A percentile compares a stretch with the other conserved stretches of the same genome.
phyloP scores from a whole-genome alignment of 2,888 invertebrate species.

The Digitonthophagus gazella region DNA sequence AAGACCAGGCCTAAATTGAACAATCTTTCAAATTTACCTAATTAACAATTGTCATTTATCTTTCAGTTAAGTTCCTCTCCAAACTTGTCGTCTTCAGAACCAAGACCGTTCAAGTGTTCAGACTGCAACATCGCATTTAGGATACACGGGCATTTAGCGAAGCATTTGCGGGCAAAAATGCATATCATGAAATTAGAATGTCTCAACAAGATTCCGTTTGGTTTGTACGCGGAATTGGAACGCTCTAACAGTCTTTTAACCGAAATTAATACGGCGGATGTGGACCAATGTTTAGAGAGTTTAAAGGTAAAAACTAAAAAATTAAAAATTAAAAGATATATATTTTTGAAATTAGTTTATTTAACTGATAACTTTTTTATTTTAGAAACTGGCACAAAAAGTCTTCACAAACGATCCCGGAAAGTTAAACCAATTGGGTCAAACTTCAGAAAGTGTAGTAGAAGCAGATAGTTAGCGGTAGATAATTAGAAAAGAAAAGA shows the following conservation, averaged over 20 bases:
- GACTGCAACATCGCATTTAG: conserved; percentile 96
- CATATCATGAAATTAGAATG: conserved; percentile 94
- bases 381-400: conserved; percentile 74
- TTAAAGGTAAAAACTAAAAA: conserved; percentile 58
- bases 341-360: conserved; percentile 7
- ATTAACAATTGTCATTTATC: conserved; percentile 19
- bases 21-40: too few relatives aligned
- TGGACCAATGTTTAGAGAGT: conserved; percentile 90
- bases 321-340: not conserved
- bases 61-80: conserved; percentile 53
- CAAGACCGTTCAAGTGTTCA: conserved; percentile 92
- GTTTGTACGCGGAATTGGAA: conserved; percentile 92
- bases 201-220: conserved; percentile 88
- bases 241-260: conserved; percentile 85
- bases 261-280: conserved; percentile 95
- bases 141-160: conserved; percentile 95
- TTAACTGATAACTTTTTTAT: conserved; percentile 32
- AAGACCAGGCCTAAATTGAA: too few relatives aligned
- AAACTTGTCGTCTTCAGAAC: conserved; percentile 82
- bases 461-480: conserved; percentile 28
- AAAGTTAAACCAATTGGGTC: conserved; percentile 60
- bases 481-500: too few relatives aligned
- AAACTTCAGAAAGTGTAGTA: conserved; percentile 25
- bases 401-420: conserved; percentile 79
- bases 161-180: conserved; percentile 94